These are phyloP conservation scores for Struthio camelus DNA, from an alignment of 2,113 vertebrate species.

Conservation along the genomic window DNA sequence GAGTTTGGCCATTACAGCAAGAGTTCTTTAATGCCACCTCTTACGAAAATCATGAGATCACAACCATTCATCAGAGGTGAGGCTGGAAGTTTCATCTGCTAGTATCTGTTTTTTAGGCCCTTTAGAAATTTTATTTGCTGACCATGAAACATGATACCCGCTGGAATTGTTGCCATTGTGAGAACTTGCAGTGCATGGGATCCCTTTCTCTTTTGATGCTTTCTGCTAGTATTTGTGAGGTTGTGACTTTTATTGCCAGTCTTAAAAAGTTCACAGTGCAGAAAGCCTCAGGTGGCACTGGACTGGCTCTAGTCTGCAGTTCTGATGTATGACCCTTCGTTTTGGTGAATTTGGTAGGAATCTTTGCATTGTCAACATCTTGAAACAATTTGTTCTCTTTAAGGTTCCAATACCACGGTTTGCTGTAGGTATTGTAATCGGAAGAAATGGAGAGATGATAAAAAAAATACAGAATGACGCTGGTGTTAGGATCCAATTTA, in stretches of 20 bases:
- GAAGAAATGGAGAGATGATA: constrained; percentile 98
- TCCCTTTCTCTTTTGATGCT: not conserved
- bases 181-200: not conserved
- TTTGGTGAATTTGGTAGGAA: not conserved
- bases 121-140: fast-evolving
- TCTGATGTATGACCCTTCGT: not conserved
- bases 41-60: not conserved
- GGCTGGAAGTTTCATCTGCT: not conserved
- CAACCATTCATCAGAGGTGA: not conserved
- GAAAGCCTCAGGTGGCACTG: not conserved
- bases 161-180: not conserved
- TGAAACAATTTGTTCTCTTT: not conserved
- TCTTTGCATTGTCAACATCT: not conserved
- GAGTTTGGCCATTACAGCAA: not conserved
- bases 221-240: not conserved
- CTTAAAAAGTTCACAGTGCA: not conserved
- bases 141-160: not conserved
- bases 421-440: constrained; percentile 98
- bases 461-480: constrained; percentile 99
- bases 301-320: not conserved
- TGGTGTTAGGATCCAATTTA: constrained; percentile 97
- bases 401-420: constrained; percentile 97
- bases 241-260: not conserved
- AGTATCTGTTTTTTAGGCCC: not conserved
- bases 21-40: not conserved